These are phyloP conservation scores for Hymenochirus boettgeri DNA, from an alignment of 2,113 vertebrate genomes.

Conservation along the genomic window DNA sequence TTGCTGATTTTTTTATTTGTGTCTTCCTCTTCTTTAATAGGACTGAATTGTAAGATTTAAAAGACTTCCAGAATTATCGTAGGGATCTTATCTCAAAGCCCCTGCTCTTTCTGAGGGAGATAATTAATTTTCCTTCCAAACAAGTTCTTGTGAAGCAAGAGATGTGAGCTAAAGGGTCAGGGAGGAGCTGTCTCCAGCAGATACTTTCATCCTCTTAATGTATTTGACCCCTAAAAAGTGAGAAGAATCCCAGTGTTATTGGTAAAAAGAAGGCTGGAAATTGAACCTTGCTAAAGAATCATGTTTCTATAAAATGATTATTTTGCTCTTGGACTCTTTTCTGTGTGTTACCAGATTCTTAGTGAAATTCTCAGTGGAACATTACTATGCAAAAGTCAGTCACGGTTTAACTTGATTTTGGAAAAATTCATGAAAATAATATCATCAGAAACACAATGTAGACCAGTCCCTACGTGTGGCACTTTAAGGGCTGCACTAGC, in stretches of 20 bases:
- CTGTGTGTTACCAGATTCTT: no score
- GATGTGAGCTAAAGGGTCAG: constrained; percentile 5
- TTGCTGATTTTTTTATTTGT: not conserved
- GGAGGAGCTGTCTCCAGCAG: not conserved
- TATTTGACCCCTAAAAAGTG: constrained; percentile 13
- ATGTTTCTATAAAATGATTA: not conserved
- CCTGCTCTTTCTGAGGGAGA: not conserved
- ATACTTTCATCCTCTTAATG: constrained; percentile 22
- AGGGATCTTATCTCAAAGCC: not conserved
- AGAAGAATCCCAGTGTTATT: constrained; percentile 2
- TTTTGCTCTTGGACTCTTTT: no score
- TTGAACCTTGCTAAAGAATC: not conserved
- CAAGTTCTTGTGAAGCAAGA: constrained; percentile 3
- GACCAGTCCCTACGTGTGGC: no score
- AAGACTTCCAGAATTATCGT: not conserved
- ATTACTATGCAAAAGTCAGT: no score
- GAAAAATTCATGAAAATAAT: no score
- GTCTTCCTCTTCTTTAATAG: not conserved
- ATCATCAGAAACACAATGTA: no score
- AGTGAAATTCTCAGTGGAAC: no score
- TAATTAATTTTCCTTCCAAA: constrained; percentile 17
- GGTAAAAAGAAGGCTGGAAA: not conserved
- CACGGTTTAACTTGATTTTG: no score
- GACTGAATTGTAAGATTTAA: not conserved
- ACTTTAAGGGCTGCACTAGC: no score